phyloP scores from a whole-genome alignment of 2,888 invertebrate species.

The Ichneumoninae sp. region DNA sequence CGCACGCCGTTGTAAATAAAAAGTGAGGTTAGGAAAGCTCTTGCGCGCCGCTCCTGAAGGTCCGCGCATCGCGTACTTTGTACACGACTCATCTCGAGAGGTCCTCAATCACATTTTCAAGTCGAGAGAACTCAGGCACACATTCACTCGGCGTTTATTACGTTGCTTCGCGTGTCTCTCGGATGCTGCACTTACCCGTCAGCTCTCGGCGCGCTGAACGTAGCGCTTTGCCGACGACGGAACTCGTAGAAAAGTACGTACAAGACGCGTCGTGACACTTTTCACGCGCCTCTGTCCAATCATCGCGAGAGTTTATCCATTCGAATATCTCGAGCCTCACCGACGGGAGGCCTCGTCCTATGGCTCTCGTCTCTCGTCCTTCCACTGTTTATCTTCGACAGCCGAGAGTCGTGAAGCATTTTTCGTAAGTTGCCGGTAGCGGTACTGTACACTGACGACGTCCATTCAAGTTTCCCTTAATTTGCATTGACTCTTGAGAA shows the following conservation, averaged over 20 bases:
- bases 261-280: constrained; percentile 67
- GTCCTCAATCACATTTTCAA: constrained; percentile 77
- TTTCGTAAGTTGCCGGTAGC: constrained; percentile 46
- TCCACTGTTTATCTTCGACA: constrained; percentile 30
- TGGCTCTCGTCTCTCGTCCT: constrained; percentile 1
- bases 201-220: background rate
- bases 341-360: background rate
- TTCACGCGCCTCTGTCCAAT: constrained; percentile 62
- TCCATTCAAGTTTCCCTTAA: constrained; percentile 15
- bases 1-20: constrained; percentile 16
- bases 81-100: constrained; percentile 70
- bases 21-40: constrained; percentile 37
- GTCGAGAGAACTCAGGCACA: constrained; percentile 69
- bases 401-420: constrained; percentile 27
- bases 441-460: constrained; percentile 45
- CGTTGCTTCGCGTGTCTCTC: constrained; percentile 4
- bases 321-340: background rate
- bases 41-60: constrained; percentile 12
- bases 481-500: constrained; percentile 11
- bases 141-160: constrained; percentile 20
- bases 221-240: constrained; percentile 53
- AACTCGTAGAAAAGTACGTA: constrained; percentile 29
- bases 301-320: constrained; percentile 45
- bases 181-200: background rate
- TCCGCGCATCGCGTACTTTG: constrained; percentile 3